Evolutionary conservation across 2,888 invertebrate genomes (phyloP), one percentile per base, ranked within the genome.

Genomic region (Himalopsyche anomala): DNA sequence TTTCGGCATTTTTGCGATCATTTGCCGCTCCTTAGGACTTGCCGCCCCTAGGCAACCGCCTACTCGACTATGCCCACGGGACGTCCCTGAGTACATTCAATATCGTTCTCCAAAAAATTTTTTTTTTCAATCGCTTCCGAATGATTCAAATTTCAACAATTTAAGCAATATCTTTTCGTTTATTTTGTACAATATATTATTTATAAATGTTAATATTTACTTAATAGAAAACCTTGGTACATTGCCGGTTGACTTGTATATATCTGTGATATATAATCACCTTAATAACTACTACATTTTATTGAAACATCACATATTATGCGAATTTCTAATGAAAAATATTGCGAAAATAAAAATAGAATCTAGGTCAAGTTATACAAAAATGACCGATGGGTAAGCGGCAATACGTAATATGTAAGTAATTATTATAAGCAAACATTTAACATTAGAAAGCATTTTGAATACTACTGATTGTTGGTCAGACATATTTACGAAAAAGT

Each of bases 401-500:
- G 62, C 19, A 62, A 62, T n/a, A 62, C 19, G 62, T 62, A 62
- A 62, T 62, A 19, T 19, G 62, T 62, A 62, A 11, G 62, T 62
- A 62, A 62, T 62, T 62, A 62, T 62, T 62, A 15, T 19, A 28
- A 62, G 62, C 28, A 62, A 62, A 19, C 62, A 62, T 62, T 19
- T 19, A 62, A 62, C 62, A 62, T 62, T 62, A 62, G 62, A 62
- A 62, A 62, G 62, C 62, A 62, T 62, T 62, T 62, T 62, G 19
- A 62, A 62, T 62, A 62, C 15, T 0, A n/a, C 19, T 19, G 15
- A 62, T 62, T 19, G 19, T 62, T 62, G 19, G 62, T 28, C 62
- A 62, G 62, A 19, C 62, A 62, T 62, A 1, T 19, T 62, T 62
- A 19, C 5, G 56, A 62, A 62, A 19, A 62, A 0, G 51, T 19